A percentile compares a stretch with the other conserved stretches of the same genome.
phyloP scores from a whole-genome alignment of 2,888 invertebrate species.

The Agonopterix arenella region DNA sequence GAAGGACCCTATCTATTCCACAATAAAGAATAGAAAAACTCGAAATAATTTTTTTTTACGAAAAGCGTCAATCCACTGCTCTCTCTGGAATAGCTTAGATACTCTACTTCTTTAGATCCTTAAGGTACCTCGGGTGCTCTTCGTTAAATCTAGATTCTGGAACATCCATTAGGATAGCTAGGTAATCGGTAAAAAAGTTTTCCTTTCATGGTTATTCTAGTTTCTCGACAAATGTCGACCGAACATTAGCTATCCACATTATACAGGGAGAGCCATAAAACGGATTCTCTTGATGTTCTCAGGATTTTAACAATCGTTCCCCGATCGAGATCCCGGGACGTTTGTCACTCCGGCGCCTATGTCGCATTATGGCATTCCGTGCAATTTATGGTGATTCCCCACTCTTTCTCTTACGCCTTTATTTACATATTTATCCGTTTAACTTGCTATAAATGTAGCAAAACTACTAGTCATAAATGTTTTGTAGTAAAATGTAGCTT shows the following conservation, averaged over 20 bases:
- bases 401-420: slow-evolving; percentile 16
- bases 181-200: no score
- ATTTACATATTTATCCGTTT: slow-evolving; percentile 15
- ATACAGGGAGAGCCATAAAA: slow-evolving; percentile 58
- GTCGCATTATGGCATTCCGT: slow-evolving; percentile 41
- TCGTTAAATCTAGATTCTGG: no score
- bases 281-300: slow-evolving; percentile 47
- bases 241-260: slow-evolving; percentile 27
- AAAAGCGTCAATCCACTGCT: no score
- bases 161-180: no score
- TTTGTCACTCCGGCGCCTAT: slow-evolving; percentile 50
- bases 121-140: no score
- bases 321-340: slow-evolving; percentile 35
- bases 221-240: neutral
- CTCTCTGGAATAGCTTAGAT: no score
- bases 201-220: no score
- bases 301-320: slow-evolving; percentile 51
- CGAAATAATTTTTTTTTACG: no score
- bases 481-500: neutral
- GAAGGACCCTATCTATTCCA: no score
- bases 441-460: slow-evolving; percentile 1
- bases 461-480: neutral
- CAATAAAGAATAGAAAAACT: no score
- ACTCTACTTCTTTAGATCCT: no score
- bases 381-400: slow-evolving; percentile 50